These are phyloP conservation scores for Brienomyrus brachyistius DNA, from an alignment of 2,113 vertebrate genomes.

Conservation along the genomic window DNA sequence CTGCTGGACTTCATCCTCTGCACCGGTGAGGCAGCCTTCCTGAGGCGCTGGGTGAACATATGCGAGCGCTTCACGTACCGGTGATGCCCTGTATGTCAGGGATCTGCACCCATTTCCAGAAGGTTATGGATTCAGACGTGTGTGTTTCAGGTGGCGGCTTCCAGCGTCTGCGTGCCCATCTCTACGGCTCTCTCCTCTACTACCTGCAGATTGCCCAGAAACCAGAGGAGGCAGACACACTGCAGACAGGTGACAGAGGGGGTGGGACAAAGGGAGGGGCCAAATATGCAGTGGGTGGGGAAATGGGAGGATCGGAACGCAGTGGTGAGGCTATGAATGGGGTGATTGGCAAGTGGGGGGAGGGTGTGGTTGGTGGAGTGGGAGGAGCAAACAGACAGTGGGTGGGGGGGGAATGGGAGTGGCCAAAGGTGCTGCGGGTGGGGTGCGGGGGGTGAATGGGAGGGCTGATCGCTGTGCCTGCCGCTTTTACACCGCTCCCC, in stretches of 20 bases:
- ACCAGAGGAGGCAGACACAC: constrained; percentile 90
- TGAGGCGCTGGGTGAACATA: background rate
- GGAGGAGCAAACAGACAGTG: background rate
- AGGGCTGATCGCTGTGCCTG: background rate
- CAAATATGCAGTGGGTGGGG: background rate
- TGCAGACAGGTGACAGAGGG: constrained; percentile 72
- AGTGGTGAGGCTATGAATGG: no score
- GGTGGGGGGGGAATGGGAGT: background rate
- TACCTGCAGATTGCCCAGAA: constrained; percentile 95
- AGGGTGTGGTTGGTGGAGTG: background rate
- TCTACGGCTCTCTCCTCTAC: constrained; percentile 90
- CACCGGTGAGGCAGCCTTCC: constrained; percentile 66
- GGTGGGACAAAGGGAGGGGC: background rate
- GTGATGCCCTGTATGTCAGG: background rate
- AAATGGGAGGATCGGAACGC: background rate
- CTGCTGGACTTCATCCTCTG: constrained; percentile 94
- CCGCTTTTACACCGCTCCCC: background rate
- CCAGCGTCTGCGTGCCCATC: constrained; percentile 85
- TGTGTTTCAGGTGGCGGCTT: constrained; percentile 78
- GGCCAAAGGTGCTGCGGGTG: background rate
- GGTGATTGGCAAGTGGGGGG: no score
- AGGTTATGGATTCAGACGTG: background rate
- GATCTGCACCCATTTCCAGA: background rate
- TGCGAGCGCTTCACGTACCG: background rate
- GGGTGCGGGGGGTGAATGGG: background rate